A percentile compares a stretch with the other conserved stretches of the same genome.
These are phyloP conservation scores for Pristionchus fissidentatus DNA, from an alignment of 2,888 invertebrate genomes.

Conservation along the genomic window DNA sequence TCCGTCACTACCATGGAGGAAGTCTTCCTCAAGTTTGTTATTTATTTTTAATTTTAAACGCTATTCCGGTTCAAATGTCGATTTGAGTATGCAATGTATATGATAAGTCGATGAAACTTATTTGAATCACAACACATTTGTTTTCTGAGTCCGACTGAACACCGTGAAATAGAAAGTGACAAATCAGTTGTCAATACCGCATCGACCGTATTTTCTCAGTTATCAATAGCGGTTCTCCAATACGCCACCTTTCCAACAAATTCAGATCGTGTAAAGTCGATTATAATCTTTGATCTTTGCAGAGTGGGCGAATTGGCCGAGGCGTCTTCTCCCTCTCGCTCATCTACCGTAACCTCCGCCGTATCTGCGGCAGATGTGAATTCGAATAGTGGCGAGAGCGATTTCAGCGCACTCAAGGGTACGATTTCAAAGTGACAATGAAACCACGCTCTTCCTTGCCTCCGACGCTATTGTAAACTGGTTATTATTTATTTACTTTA, in stretches of 20 bases:
- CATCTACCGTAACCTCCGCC: slow-evolving; percentile 10
- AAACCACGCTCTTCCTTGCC: background rate
- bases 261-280: background rate
- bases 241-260: background rate
- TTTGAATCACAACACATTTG: too few relatives aligned
- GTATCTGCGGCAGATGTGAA: slow-evolving; percentile 12
- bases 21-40: slow-evolving; percentile 89
- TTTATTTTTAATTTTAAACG: too few relatives aligned
- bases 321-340: background rate
- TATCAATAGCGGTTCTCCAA: too few relatives aligned
- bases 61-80: too few relatives aligned
- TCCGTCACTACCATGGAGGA: slow-evolving; percentile 90
- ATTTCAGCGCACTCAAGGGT: background rate
- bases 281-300: background rate
- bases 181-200: too few relatives aligned
- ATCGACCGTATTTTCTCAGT: too few relatives aligned
- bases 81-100: background rate
- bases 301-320: slow-evolving; percentile 42
- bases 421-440: background rate
- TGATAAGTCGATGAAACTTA: too few relatives aligned
- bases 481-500: background rate
- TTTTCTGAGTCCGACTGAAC: too few relatives aligned
- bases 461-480: background rate
- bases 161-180: too few relatives aligned
- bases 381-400: background rate